These are phyloP conservation scores for Stenopsyche tienmushanensis DNA, from an alignment of 1,140 invertebrate genomes.

Conservation along the genomic window DNA sequence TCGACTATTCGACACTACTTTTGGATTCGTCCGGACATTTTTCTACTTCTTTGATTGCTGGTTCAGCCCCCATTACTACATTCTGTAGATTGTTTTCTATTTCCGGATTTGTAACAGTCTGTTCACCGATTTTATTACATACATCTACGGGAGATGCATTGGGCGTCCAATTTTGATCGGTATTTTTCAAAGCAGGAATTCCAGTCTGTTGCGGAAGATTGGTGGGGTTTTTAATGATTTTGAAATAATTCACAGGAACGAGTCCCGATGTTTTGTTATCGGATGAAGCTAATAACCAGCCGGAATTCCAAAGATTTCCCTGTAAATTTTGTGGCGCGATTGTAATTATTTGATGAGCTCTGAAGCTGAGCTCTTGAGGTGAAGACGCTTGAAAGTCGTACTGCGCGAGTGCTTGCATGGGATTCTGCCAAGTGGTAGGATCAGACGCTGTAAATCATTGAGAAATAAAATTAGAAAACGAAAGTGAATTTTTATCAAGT, in stretches of 20 bases:
- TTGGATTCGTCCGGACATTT: too few relatives aligned
- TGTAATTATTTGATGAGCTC: conserved; percentile 72
- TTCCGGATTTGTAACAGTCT: background rate
- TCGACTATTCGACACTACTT: too few relatives aligned
- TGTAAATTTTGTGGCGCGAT: conserved; percentile 84
- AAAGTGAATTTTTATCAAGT: conserved; percentile 5
- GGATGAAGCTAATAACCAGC: conserved; percentile 73
- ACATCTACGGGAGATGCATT: background rate
- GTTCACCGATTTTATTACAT: background rate
- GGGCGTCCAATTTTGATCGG: too few relatives aligned
- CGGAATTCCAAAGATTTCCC: conserved; percentile 63
- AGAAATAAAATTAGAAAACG: too few relatives aligned
- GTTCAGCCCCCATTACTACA: background rate
- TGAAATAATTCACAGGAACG: conserved; percentile 80
- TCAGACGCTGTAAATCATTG: conserved; percentile 57
- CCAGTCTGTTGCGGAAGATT: background rate
- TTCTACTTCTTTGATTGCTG: background rate
- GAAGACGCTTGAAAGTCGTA: conserved; percentile 75
- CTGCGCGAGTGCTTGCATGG: conserved; percentile 70
- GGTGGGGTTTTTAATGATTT: conserved; percentile 48
- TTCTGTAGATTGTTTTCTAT: background rate
- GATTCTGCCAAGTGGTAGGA: conserved; percentile 67
- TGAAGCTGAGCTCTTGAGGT: conserved; percentile 76
- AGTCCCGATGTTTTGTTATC: conserved; percentile 72
- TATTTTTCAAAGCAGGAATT: background rate